Conservation (phyloP, 2,113 vertebrate genomes). For the Chinchilla lanigera region DNA sequence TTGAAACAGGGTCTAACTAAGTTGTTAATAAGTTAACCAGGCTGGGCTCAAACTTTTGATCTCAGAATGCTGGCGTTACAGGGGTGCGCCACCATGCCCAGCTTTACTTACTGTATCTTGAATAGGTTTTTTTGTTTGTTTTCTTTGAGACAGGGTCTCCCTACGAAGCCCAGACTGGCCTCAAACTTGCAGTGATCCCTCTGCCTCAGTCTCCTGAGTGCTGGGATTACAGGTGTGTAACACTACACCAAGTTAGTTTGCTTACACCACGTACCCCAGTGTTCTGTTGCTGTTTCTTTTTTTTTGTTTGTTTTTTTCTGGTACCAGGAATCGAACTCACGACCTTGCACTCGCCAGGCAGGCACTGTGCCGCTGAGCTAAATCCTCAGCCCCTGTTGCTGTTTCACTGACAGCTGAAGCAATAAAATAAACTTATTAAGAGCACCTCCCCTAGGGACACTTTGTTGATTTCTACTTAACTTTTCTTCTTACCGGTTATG, state of each 20-base stretch:
- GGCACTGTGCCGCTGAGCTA: too few relatives aligned
- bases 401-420: not conserved
- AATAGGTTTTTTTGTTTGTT: not conserved
- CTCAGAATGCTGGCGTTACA: not conserved
- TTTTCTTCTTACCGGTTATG: not conserved
- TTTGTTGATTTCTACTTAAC: not conserved
- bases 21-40: not conserved
- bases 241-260: not conserved
- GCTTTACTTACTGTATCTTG: not conserved
- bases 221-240: not conserved
- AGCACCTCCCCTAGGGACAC: not conserved
- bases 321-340: too few relatives aligned
- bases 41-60: not conserved
- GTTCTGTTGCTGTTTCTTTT: too few relatives aligned
- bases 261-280: not conserved
- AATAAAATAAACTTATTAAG: conserved; percentile 38
- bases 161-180: not conserved
- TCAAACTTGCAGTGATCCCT: not conserved
- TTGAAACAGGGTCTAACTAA: not conserved
- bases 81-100: not conserved
- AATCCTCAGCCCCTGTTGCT: not conserved
- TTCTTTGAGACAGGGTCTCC: not conserved
- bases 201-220: not conserved
- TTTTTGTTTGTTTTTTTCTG: too few relatives aligned
- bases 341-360: too few relatives aligned